Evolutionary conservation across 2,113 vertebrate species (phyloP), one percentile per base, ranked within the genome.

Genomic region (Vidua macroura): DNA sequence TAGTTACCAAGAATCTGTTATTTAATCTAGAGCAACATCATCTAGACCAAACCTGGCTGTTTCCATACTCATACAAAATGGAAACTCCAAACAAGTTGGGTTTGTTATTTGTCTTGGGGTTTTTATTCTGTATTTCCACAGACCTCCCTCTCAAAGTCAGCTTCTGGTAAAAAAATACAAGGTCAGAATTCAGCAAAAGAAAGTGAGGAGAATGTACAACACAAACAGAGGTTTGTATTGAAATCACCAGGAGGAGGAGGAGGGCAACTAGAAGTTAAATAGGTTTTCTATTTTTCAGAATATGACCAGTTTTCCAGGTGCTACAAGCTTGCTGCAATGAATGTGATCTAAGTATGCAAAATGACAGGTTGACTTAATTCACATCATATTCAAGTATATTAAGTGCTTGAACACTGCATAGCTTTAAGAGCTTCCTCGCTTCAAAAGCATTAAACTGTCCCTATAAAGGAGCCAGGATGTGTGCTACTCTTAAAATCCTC

Each of bases 381-480:
- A 59, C 41, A 58, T 60, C 21, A 68, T 85, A 84, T 66, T 88
- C 68, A 69, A 66, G n/a, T 16, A 55, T 11, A 52, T 70, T 59
- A 83, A 81, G 35, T 77, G 43, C n/a, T 78, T 83, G 27, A 93
- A 68, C 13, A 56, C 22, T 59, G 30, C 51, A 44, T 11, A 73
- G 33, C 74, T 92, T 31, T 77, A 77, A 73, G 44, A 82, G 53
- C 33, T 83, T 80, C 56, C 43, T 52, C 10, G 1, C 52, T 84
- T 94, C 58, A 92, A 87, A 95, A 83, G 55, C 72, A 86, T 56
- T 63, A 59, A 58, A 70, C 17, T 62, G 60, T 35, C 51, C 52
- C 20, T 67, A 33, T 33, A 67, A 83, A 86, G 52, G 41, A 91
- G 20, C 18, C 51, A 59, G 35, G 11, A 28, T 91, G 48, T 56